A percentile compares a stretch with the other conserved stretches of the same genome.
Evolutionary conservation across 2,888 invertebrate genomes (phyloP).

Genomic region (Dasysyrphus albostriatus): DNA sequence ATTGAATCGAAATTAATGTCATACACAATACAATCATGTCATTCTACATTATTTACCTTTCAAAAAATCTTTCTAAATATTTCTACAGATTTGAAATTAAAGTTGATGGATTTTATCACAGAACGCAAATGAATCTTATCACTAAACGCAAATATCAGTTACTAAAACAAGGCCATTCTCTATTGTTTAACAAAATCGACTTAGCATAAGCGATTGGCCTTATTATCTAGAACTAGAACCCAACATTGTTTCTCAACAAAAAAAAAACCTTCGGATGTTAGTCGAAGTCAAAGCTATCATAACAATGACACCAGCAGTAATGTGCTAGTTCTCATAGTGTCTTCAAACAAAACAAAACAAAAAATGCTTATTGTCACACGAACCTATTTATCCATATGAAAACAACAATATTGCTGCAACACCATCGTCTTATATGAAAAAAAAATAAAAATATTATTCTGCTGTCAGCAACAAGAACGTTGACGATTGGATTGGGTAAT

Average conservation of each 20-base stretch:
- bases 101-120: not conserved
- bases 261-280: conserved; percentile 9
- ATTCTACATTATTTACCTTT: too few relatives aligned
- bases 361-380: conserved; percentile 34
- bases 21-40: too few relatives aligned
- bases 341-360: conserved; percentile 10
- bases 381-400: conserved; percentile 18
- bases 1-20: too few relatives aligned
- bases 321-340: conserved; percentile 57
- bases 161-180: not conserved
- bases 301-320: conserved; percentile 31
- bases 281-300: not conserved
- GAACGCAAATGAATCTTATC: conserved; percentile 10
- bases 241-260: not conserved
- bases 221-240: not conserved
- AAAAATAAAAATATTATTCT: not conserved
- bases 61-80: not conserved
- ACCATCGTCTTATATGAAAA: conserved; percentile 18
- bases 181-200: not conserved
- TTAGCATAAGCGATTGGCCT: not conserved
- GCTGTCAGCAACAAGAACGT: conserved; percentile 1
- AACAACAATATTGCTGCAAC: conserved; percentile 43
- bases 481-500: conserved; percentile 38
- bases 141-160: conserved; percentile 3
- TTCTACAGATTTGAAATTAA: not conserved